Base-by-base conservation (phyloP, 2,797 vertebrate genomes). In the Semaprochilodus insignis region DNA sequence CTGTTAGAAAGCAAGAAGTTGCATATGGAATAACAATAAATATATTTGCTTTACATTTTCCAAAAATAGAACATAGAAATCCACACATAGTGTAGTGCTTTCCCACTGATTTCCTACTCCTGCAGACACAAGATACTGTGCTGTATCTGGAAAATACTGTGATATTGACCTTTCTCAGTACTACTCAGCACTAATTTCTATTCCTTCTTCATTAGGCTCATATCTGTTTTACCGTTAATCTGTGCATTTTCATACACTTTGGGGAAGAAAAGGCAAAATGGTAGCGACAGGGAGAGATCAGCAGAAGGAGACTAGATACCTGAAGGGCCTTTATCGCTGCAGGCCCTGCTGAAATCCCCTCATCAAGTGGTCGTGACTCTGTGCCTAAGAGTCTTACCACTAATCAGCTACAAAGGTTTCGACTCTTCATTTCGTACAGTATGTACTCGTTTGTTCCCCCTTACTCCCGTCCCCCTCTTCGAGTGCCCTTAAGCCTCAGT, bases 311-410 rank as follows among this genome's bases (percentile, higher is more conserved):
- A 48, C 10, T n/a, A 63, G 48, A 72, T 31, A 31, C 27, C 74
- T 54, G n/a, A 65, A 72, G 36, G 73, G 76, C 71, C 74, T 77
- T 79, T 52, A 79, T 62, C n/a, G 40, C 73, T 69, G 40, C 27
- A 57, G 48, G 92, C 90, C 81, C 82, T 80, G 81, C 88, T 90
- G 74, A 77, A 90, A 90, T 90, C 85, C 88, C 88, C 91, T 89
- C 81, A 85, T 92, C 93, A 91, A 93, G 92, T 93, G 92, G 94
- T 93, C 91, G 94, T 95, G 93, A 90, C 92, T 94, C 91, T 91
- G 92, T 92, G 90, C 92, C 90, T 92, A 44, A 14, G 40, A 63
- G n/a, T 63, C 74, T 63, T 88, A 84, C 91, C 89, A 86, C 92
- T 94, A 94, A 94, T 93, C 90, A 93, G 91, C 93, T 91, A 90